Base-by-base conservation (phyloP, 2,113 vertebrate species). In the Campylomormyrus numenius region DNA sequence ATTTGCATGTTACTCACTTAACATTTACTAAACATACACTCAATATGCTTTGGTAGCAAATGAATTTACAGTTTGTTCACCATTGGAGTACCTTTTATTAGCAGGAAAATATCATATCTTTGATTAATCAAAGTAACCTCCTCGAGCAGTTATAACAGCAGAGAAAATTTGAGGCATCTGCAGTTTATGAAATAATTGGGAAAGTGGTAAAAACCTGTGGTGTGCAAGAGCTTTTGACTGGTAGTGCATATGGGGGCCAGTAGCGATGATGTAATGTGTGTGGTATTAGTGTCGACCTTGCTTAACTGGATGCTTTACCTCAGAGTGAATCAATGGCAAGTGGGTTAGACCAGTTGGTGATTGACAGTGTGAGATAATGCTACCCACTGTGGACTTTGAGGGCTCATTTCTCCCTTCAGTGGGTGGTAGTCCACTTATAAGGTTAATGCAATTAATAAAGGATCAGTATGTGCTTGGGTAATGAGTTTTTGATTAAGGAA, bases 361-460 rank as follows among this genome's bases (percentile, higher is more conserved):
- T 80, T 80, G 74, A 42, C 74, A 80, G 74, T 66, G 39, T 19
- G 39, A 58, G 87, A 62, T 88, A 52, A 50, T n/a, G n/a, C 35
- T 31, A 19, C 86, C 35, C 52, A 42, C 52, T 88, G 87, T 42
- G 87, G 87, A 56, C 17, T 10, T 48, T 66, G 53, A 56, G 56
- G 35, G 42, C 35, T 42, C 31, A 80, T 88, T n/a, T 56, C 87
- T 62, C 56, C 74, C 15, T 80, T 80, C 74, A 80, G 31, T 48
- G n/a, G 42, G 27, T 62, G 62, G 62, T 15, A 19, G 88, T 46
- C 45, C 45, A 9, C 45, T 88, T 66, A 50, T 70, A 74, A 49
- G 45, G 88, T 74, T 74, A 31, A 46, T 74, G 88, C 62, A 70
- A 88, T 88, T 88, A 88, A 46, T 45, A 74, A 31, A 49, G 88